Conservation (phyloP, 2,888 invertebrate genomes). For the Hybos culiciformis region DNA sequence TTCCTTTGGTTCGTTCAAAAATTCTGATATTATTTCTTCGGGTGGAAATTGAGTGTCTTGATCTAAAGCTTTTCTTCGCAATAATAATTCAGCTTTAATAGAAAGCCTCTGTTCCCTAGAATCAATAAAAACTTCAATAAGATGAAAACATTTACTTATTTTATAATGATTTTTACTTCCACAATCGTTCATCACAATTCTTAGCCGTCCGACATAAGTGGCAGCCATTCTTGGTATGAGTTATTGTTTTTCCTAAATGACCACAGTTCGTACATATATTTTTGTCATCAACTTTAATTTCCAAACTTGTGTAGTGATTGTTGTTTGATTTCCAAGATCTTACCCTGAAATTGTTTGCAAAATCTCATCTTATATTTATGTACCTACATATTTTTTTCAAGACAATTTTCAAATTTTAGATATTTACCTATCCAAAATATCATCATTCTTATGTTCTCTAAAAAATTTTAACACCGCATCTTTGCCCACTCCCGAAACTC, state of each 20-base stretch:
- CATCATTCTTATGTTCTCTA: constrained; percentile 44
- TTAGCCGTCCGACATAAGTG: constrained; percentile 43
- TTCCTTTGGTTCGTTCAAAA: constrained; percentile 42
- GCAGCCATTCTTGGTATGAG: constrained; percentile 54
- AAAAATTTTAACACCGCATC: constrained; percentile 63
- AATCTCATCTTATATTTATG: no score
- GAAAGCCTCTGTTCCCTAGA: constrained; percentile 48
- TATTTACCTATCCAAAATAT: constrained; percentile 47
- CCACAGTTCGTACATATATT: constrained; percentile 58
- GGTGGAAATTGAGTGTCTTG: constrained; percentile 55
- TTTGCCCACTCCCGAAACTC: constrained; percentile 63
- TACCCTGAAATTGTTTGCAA: constrained; percentile 35
- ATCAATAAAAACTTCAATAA: constrained; percentile 6
- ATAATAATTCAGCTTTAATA: constrained; percentile 51
- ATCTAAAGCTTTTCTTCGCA: constrained; percentile 52
- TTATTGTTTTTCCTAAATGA: constrained; percentile 47
- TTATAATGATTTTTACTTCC: constrained; percentile 38
- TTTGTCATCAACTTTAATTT: constrained; percentile 41
- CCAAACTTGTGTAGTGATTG: constrained; percentile 40
- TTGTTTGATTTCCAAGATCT: constrained; percentile 49
- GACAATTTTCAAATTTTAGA: neutral
- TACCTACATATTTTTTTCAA: neutral
- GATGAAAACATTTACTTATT: neutral
- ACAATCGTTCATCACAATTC: constrained; percentile 47
- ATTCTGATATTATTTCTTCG: constrained; percentile 60